Evolutionary conservation across 2,888 invertebrate genomes (phyloP).

Genomic region (Ormyrus rosae): DNA sequence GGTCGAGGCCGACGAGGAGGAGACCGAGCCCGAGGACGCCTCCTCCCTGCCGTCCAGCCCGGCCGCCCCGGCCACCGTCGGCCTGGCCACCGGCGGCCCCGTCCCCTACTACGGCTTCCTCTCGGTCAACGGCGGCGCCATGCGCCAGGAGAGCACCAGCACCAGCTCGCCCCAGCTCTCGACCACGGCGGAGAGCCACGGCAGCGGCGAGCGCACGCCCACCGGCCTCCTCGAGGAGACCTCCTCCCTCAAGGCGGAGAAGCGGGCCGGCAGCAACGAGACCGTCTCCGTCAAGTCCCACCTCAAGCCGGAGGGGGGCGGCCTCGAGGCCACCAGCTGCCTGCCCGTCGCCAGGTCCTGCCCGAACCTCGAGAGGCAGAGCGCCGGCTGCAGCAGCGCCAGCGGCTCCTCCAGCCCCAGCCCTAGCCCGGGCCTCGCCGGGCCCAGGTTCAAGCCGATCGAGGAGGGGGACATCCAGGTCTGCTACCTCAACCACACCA

Average conservation of each 20-base stretch:
- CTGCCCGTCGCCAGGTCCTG: conserved; percentile 76
- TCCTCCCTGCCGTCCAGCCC: conserved; percentile 72
- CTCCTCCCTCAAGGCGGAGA: conserved; percentile 44
- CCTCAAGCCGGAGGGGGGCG: conserved; percentile 61
- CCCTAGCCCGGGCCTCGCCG: conserved; percentile 74
- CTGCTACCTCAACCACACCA: conserved; percentile 86
- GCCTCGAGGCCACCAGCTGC: conserved; percentile 66
- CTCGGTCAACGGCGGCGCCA: conserved; percentile 76
- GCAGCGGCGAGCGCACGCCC: conserved; percentile 71
- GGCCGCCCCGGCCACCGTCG: conserved; percentile 72
- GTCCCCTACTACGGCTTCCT: conserved; percentile 75
- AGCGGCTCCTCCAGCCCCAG: conserved; percentile 76
- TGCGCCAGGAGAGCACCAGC: conserved; percentile 74
- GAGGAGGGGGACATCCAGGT: conserved; percentile 85
- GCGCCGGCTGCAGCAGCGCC: conserved; percentile 78
- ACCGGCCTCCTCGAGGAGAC: conserved; percentile 70
- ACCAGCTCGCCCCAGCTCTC: conserved; percentile 73
- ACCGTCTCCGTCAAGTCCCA: conserved; percentile 41
- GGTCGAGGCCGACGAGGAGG: conserved; percentile 60
- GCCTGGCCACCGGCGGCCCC: conserved; percentile 73
- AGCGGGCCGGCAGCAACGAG: conserved; percentile 52
- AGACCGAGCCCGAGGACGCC: conserved; percentile 56
- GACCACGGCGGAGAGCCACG: conserved; percentile 60
- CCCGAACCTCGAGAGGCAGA: conserved; percentile 77
- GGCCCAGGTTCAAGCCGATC: conserved; percentile 83